Base-by-base conservation (phyloP, 2,888 invertebrate genomes). In the Cenopis cana region DNA sequence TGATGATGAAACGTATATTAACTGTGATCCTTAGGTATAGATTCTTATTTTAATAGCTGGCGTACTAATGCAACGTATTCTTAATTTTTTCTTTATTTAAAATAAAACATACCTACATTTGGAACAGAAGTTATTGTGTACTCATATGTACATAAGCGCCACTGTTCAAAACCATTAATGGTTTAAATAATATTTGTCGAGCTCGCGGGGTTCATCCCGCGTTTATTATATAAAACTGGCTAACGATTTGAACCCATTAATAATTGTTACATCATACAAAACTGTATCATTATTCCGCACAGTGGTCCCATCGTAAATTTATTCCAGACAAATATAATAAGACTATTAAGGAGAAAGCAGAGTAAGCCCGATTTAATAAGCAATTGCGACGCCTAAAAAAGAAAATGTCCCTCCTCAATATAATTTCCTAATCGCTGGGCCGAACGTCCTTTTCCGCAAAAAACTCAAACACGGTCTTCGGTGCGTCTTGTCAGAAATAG, bases 351-450 rank as follows among this genome's bases (percentile, higher is more conserved):
- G 84, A 79, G 84, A 84, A 84, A 81, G 83, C 84, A 77, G 79
- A 78, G 79, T 88, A 87, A 91, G 92, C 87, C 90, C 87, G 81
- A 88, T 90, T 93, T 92, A 93, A 93, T 93, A 93, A 91, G 89
- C 91, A 91, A 91, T 90, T 85, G 87, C 74, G 33, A 33, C 33
- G 82, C 59, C 59, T 59, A 59, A 59, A 59, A 59, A 59, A 59
- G 59, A 59, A 41, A 59, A 79, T 74, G 74, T 89, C 89, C 78
- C 83, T 83, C 86, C 88, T 86, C 91, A 88, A 90, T 90, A 90
- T 92, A 92, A 92, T 93, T 93, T 92, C 90, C 89, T 92, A 90
- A 92, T 92, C 93, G 86, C 88, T 83, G 90, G 87, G 83, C 89
- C 88, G 90, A 83, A 87, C 90, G 89, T 93, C 93, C 93, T 90